Base-by-base conservation (phyloP, 30 jellyfish, hydroid and myxozoan species). In the Clytia hemisphaerica region DNA sequence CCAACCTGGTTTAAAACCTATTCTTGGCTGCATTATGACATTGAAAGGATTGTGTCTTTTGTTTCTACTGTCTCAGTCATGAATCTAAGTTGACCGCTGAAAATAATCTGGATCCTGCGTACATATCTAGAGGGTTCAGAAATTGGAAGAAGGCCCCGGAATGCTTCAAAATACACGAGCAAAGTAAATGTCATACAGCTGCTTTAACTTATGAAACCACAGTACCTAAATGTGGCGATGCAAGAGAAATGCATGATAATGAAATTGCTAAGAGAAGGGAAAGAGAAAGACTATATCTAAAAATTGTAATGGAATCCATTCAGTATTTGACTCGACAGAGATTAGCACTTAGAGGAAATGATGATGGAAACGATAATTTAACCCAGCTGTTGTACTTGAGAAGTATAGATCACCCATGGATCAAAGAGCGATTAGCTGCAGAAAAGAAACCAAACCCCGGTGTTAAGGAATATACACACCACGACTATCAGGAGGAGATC, bases 1-100 rank as follows among this genome's bases (percentile, higher is more conserved):
- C n/a, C n/a, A n/a, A n/a, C 76, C 47, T 75, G 88, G 88, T 75
- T 75, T 51, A 84, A 75, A 15, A 32, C 57, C 31, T 75, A 75
- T 19, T 26, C 38, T 14, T 75, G 83, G 88, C 49, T 58, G 58
- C 88, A 75, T 75, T 59, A 75, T 49, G 76, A 75, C 49, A 53
- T 53, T 53, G 33, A 53, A 53, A 53, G 27, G 67, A 53, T 53
- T 53, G 67, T 53, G 67, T 53, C 15, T 65, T 65, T 18, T 65
- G 78, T 38, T 35, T 33, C 31, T 65, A 33, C 27, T 69, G 82
- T 27, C 4, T 26, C 9, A 69, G 26, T 5, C 58, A 69, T 66
- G 48, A 14, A 21, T 14, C 32, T 10, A 69, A 69, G 61, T 18
- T 69, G 62, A 69, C 82, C 12, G 82, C 82, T n/a, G 82, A 48